phyloP scores from a whole-genome alignment of 2,113 vertebrate species.

The Tauraco erythrolophus region DNA sequence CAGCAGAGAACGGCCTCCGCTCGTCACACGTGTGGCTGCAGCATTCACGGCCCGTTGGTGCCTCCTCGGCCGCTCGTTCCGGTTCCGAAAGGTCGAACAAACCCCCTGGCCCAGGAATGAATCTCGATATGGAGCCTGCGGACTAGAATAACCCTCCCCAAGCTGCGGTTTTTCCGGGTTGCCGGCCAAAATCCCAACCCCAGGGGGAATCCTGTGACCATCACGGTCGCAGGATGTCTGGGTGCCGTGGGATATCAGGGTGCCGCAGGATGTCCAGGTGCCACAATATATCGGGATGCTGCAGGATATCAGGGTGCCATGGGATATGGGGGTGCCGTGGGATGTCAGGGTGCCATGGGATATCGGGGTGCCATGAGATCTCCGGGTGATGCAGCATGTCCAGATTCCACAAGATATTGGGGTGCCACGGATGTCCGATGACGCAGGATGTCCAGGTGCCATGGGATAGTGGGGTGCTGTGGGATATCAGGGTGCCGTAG shows the following conservation, averaged over 20 bases:
- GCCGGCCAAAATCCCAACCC: background rate
- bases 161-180: background rate
- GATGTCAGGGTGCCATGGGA: background rate
- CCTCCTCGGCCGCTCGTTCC: background rate
- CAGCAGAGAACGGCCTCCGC: background rate
- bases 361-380: background rate
- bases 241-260: background rate
- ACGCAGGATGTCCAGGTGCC: background rate
- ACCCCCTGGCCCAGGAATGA: background rate
- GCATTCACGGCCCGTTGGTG: background rate
- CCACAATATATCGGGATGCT: rapidly evolving
- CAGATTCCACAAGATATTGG: background rate
- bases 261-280: rapidly evolving
- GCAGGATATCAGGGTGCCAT: no score
- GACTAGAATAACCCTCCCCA: background rate
- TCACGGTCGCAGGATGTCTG: rapidly evolving
- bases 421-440: background rate
- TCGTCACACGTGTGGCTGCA: background rate
- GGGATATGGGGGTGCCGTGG: rapidly evolving
- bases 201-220: rapidly evolving
- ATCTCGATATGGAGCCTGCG: background rate
- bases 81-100: background rate
- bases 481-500: background rate
- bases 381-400: background rate
- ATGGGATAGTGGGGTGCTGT: rapidly evolving